Percentiles rank a stretch among this genome's conserved stretches.
Conservation (phyloP, 2,888 invertebrate genomes). For the Acleris cristana region DNA sequence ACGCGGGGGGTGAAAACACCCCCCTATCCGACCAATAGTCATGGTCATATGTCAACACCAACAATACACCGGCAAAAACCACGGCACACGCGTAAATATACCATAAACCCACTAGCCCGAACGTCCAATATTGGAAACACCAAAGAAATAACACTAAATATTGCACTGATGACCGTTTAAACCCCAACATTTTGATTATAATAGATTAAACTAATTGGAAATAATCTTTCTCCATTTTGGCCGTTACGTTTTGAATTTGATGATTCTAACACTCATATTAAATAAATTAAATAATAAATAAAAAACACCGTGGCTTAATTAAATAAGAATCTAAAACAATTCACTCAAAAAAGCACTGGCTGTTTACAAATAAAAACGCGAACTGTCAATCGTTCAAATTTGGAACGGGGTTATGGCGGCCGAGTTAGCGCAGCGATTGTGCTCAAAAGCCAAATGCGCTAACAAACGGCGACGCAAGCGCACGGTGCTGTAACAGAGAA, state of each 20-base stretch:
- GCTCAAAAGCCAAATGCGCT: conserved; percentile 55
- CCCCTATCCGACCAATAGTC: conserved; percentile 72
- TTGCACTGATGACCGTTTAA: conserved; percentile 61
- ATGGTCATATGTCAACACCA: conserved; percentile 70
- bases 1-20: conserved; percentile 70
- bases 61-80: conserved; percentile 48
- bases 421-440: conserved; percentile 34
- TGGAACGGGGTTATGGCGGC: conserved; percentile 49
- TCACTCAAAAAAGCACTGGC: conserved; percentile 4
- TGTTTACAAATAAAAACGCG: background rate
- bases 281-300: no score
- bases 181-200: conserved; percentile 69
- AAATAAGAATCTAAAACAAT: background rate
- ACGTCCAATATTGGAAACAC: conserved; percentile 63
- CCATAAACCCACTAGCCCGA: conserved; percentile 57
- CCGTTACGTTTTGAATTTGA: background rate
- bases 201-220: conserved; percentile 28
- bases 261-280: no score
- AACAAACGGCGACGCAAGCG: conserved; percentile 61
- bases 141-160: conserved; percentile 57
- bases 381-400: conserved; percentile 38
- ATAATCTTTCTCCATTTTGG: conserved; percentile 35
- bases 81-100: conserved; percentile 54
- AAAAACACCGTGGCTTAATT: background rate
- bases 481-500: conserved; percentile 78